Conservation (phyloP, 2,888 invertebrate genomes). For the Balanococcus diminutus region DNA sequence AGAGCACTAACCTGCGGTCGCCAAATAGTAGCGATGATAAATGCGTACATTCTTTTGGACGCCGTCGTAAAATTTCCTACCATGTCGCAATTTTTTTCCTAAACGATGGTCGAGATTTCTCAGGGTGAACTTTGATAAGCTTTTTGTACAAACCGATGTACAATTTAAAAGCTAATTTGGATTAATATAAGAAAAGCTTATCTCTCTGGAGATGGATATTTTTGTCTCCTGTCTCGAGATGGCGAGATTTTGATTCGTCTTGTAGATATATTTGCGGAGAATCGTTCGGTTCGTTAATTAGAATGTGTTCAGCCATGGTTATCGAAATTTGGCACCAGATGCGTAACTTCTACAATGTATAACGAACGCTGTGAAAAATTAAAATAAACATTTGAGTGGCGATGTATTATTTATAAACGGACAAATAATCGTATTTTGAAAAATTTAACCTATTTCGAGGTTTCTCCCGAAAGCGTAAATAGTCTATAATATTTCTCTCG, state of each 20-base stretch:
- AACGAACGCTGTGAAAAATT: conserved; percentile 15
- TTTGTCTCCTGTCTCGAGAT: background rate
- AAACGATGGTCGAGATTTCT: background rate
- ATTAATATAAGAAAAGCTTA: background rate
- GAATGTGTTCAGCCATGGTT: conserved; percentile 4
- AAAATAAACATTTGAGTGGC: conserved; percentile 11
- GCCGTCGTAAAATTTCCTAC: conserved; percentile 28
- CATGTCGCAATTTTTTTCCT: conserved; percentile 7
- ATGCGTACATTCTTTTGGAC: conserved; percentile 42
- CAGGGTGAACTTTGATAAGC: background rate
- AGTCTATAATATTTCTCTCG: background rate
- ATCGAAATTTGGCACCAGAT: conserved; percentile 26
- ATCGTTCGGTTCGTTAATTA: background rate
- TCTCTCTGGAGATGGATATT: background rate
- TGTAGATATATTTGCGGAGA: background rate
- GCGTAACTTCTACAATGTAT: conserved; percentile 25
- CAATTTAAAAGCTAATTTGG: background rate
- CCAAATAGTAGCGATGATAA: conserved; percentile 33
- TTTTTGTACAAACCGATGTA: background rate
- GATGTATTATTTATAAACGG: conserved; percentile 18
- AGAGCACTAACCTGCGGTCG: conserved; percentile 37
- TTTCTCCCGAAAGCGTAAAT: background rate
- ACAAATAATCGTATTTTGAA: background rate
- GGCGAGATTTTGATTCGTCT: background rate
- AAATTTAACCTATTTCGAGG: background rate